Evolutionary conservation across 53 echinoderm and acorn worm species (phyloP).

Genomic region (Glandiceps talaboti): DNA sequence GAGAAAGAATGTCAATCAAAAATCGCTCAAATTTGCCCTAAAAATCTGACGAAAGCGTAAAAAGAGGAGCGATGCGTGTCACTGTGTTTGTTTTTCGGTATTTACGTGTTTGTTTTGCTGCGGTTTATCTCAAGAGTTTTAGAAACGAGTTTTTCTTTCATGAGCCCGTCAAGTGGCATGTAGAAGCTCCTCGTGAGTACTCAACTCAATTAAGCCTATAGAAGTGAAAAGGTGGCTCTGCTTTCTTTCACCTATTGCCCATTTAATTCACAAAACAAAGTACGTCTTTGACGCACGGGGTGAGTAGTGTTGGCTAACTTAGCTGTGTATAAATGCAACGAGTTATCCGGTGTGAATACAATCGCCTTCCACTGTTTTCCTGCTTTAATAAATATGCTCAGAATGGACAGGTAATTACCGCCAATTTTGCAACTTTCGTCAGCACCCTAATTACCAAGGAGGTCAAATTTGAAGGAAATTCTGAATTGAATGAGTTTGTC

Average conservation of each 20-base stretch:
- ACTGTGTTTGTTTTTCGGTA: not conserved
- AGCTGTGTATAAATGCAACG: not conserved
- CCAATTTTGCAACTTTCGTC: not conserved
- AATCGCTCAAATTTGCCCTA: no score
- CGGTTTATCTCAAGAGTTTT: not conserved
- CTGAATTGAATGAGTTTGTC: not conserved
- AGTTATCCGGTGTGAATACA: not conserved
- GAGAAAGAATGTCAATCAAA: no score
- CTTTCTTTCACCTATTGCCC: not conserved
- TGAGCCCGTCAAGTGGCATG: not conserved
- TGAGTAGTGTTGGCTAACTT: not conserved
- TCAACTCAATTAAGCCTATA: not conserved
- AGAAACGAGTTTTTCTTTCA: not conserved
- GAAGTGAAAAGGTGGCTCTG: not conserved
- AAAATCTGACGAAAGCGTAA: no score
- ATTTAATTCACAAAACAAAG: not conserved
- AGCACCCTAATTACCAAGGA: not conserved
- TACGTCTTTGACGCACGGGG: not conserved
- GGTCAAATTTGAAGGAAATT: not conserved
- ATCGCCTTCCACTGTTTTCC: not conserved
- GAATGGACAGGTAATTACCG: not conserved
- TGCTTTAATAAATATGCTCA: not conserved
- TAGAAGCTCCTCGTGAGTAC: not conserved
- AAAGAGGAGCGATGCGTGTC: no score
- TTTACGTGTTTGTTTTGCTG: not conserved